Percentiles rank a stretch among this genome's conserved stretches.
Evolutionary conservation across 2,113 vertebrate genomes (phyloP).

Genomic region (Tympanuchus pallidicinctus): DNA sequence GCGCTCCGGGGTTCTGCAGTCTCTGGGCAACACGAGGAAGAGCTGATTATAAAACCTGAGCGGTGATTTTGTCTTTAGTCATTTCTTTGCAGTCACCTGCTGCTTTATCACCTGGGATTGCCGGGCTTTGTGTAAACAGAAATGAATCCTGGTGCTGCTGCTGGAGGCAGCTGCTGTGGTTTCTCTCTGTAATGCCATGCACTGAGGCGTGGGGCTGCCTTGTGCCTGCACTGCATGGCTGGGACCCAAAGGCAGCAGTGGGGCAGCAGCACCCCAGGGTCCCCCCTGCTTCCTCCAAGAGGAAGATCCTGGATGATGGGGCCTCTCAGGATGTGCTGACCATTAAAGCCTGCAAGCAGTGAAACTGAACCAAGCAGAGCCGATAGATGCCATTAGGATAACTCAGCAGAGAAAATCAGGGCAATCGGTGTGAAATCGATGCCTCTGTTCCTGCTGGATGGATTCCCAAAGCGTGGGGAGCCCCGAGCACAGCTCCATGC

Average conservation of each 20-base stretch:
- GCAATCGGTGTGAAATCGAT: background rate
- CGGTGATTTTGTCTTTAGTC: background rate
- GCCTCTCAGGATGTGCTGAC: background rate
- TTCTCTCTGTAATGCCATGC: background rate
- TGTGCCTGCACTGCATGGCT: background rate
- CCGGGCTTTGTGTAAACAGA: background rate
- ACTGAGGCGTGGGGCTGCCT: background rate
- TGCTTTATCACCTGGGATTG: background rate
- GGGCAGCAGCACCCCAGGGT: background rate
- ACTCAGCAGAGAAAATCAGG: background rate
- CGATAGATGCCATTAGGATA: background rate
- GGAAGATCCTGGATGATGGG: no score
- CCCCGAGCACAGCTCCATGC: accelerated
- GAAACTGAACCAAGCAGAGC: background rate
- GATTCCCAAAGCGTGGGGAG: background rate
- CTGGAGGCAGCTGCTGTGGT: background rate
- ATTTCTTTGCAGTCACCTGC: background rate
- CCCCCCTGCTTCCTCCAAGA: no score
- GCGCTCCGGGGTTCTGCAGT: background rate
- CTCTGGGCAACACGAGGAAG: background rate
- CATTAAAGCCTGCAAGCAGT: background rate
- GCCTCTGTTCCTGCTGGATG: background rate
- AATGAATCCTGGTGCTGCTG: background rate
- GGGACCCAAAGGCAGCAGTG: background rate
- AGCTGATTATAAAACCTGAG: background rate